These are phyloP conservation scores for Euura lappo DNA, from an alignment of 1,140 invertebrate species.

Conservation along the genomic window DNA sequence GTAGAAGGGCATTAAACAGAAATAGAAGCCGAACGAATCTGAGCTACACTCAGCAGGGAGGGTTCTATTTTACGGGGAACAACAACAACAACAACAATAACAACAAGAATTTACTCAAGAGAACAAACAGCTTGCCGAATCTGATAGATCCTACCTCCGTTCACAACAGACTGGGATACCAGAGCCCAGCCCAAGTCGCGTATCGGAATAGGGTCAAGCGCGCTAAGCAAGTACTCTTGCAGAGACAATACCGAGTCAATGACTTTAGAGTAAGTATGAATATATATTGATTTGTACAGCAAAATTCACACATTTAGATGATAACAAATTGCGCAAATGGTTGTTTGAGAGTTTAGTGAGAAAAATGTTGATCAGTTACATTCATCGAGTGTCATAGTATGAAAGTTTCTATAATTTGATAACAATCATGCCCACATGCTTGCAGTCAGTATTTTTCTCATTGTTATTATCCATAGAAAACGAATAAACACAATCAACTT, in stretches of 20 bases:
- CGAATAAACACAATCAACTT: too few relatives aligned
- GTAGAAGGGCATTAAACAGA: constrained; percentile 37
- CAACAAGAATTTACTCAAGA: constrained; percentile 42
- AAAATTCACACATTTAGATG: too few relatives aligned
- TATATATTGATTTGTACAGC: too few relatives aligned
- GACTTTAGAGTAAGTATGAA: constrained; percentile 42
- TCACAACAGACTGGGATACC: constrained; percentile 55
- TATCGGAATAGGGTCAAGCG: constrained; percentile 55
- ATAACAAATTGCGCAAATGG: too few relatives aligned
- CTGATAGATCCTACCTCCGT: constrained; percentile 54
- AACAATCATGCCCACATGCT: too few relatives aligned
- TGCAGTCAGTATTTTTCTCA: too few relatives aligned
- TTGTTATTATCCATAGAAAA: too few relatives aligned
- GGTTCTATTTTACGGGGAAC: constrained; percentile 31
- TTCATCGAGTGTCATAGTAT: too few relatives aligned
- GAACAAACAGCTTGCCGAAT: constrained; percentile 51
- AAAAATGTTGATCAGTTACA: too few relatives aligned
- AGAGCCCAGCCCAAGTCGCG: constrained; percentile 54
- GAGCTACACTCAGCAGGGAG: constrained; percentile 32
- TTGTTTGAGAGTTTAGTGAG: too few relatives aligned
- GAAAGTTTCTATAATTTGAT: too few relatives aligned
- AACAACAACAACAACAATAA: constrained; percentile 30
- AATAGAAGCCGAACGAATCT: constrained; percentile 49
- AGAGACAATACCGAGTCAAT: constrained; percentile 45
- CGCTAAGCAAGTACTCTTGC: constrained; percentile 50